A percentile compares a stretch with the other conserved stretches of the same genome.
Conservation (phyloP, 2,797 vertebrate genomes). For the Rhabdophis nuchalis region DNA sequence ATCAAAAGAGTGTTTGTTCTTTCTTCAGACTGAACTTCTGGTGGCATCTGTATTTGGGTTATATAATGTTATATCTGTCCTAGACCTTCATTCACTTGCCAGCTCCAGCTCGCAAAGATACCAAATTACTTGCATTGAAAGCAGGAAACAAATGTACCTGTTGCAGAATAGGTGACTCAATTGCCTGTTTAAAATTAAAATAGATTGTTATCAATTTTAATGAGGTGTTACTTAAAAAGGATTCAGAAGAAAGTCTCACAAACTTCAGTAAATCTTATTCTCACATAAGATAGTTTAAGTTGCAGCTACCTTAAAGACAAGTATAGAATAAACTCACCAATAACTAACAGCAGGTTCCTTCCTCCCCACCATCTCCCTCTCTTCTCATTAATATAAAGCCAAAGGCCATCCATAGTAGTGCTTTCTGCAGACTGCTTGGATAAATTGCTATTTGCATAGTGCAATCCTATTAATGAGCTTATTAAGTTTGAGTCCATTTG, state of each 20-base stretch:
- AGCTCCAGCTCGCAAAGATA: neutral
- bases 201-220: neutral
- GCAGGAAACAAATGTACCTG: neutral
- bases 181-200: neutral
- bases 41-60: neutral
- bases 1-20: neutral
- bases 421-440: neutral
- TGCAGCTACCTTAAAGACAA: neutral
- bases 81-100: neutral
- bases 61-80: neutral
- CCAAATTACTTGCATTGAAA: neutral
- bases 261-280: neutral
- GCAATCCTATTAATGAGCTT: neutral
- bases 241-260: neutral
- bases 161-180: neutral
- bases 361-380: neutral
- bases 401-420: neutral
- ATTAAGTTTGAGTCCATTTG: neutral
- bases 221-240: neutral
- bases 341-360: neutral
- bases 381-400: neutral
- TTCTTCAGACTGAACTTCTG: neutral
- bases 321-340: neutral
- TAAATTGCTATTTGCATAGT: neutral
- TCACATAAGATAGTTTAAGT: neutral